Conservation (phyloP, 2,113 vertebrate genomes). For the Edolisoma coerulescens region DNA sequence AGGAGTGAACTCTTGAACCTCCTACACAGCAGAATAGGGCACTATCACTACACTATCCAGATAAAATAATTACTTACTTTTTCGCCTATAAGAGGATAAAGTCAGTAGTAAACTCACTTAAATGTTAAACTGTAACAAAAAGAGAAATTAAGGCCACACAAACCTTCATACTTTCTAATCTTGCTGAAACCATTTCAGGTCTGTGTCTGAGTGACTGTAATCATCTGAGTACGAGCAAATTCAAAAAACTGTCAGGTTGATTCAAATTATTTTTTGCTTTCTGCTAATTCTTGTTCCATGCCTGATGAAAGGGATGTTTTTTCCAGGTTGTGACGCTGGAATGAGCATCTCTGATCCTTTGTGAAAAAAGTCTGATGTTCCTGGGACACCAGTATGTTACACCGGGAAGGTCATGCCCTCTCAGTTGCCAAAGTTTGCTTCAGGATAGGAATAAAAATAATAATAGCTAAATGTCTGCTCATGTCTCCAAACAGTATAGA, state of each 20-base stretch:
- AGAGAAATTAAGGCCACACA: background rate
- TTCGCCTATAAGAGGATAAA: background rate
- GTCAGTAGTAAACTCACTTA: background rate
- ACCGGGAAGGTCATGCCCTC: background rate
- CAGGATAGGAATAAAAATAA: background rate
- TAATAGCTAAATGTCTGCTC: background rate
- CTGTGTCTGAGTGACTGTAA: rapidly evolving
- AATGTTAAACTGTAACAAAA: background rate
- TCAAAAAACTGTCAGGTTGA: background rate
- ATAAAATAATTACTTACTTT: background rate
- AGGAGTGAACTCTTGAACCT: background rate
- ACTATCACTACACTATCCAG: background rate
- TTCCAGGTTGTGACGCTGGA: background rate
- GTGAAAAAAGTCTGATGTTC: background rate
- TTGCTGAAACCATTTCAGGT: background rate
- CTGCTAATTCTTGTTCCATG: background rate
- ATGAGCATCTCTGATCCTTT: background rate
- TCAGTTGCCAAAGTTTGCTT: background rate
- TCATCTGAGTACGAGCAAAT: background rate
- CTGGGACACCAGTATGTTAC: too few relatives aligned
- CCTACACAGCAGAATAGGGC: background rate
- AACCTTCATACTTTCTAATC: background rate
- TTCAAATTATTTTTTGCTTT: background rate
- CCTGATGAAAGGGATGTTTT: background rate
- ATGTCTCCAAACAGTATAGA: background rate